Conservation (phyloP, 2,797 vertebrate genomes). For the Thunnus albacares region DNA sequence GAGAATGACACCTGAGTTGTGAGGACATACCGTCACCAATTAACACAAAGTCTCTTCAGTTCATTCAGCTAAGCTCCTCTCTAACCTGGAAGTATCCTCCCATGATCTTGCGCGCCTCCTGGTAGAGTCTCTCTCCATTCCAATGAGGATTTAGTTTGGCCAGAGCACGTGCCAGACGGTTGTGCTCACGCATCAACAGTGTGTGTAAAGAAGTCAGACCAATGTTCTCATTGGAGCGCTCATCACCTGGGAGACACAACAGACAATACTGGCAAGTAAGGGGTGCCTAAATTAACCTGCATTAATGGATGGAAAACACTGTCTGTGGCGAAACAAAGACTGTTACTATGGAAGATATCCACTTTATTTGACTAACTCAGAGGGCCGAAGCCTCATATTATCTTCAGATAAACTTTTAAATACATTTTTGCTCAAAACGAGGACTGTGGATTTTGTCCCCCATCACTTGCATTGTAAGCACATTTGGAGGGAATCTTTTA, state of each 20-base stretch:
- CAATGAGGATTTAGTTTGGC: slow-evolving; percentile 87
- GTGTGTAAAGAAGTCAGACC: slow-evolving; percentile 87
- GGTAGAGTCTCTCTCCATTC: slow-evolving; percentile 89
- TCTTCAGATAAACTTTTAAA: no score
- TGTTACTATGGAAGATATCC: no score
- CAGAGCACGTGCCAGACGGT: slow-evolving; percentile 86
- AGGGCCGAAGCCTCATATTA: no score
- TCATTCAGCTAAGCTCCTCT: not conserved
- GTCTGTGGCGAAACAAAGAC: no score
- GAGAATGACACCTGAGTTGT: not conserved
- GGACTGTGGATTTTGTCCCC: no score
- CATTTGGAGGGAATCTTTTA: no score
- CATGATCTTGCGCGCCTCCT: slow-evolving; percentile 91
- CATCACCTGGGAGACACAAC: slow-evolving; percentile 84
- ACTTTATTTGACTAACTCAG: no score
- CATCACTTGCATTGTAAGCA: no score
- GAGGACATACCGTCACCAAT: not conserved
- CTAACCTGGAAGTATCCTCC: slow-evolving; percentile 88
- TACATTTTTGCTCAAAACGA: no score
- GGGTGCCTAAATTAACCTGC: no score
- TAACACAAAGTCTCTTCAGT: not conserved
- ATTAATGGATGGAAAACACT: no score
- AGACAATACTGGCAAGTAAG: no score
- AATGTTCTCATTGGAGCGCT: slow-evolving; percentile 86
- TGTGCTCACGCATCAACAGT: slow-evolving; percentile 91